These are phyloP conservation scores for Carassius gibelio DNA, from an alignment of 2,113 vertebrate species.

Conservation along the genomic window DNA sequence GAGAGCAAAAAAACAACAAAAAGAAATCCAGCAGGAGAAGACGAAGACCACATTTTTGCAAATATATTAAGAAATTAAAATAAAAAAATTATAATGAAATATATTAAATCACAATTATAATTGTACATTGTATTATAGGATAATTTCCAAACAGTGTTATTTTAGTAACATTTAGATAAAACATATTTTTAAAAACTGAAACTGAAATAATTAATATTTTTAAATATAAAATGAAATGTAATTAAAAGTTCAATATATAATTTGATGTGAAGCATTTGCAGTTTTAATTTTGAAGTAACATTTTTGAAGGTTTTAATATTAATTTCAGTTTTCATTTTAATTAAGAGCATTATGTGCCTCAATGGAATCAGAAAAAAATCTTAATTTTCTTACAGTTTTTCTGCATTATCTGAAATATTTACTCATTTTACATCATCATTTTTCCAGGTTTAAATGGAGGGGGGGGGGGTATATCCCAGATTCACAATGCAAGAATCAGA, in stretches of 20 bases:
- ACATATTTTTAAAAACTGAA: no score
- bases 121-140: no score
- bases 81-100: no score
- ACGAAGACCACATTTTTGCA: neutral
- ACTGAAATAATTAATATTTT: neutral
- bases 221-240: no score
- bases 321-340: no score
- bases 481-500: neutral
- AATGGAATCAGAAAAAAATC: no score
- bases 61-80: neutral
- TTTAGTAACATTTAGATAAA: neutral
- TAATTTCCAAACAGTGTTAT: no score
- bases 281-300: neutral
- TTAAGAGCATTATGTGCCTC: neutral
- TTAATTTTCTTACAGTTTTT: neutral
- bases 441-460: neutral
- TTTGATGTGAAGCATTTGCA: no score
- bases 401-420: neutral
- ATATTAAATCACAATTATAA: no score
- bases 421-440: neutral
- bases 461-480: neutral
- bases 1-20: no score
- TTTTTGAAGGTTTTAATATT: neutral
- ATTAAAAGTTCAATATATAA: no score
- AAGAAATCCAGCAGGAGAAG: no score